phyloP scores from a whole-genome alignment of 2,797 vertebrate species.

The Streptopelia turtur region DNA sequence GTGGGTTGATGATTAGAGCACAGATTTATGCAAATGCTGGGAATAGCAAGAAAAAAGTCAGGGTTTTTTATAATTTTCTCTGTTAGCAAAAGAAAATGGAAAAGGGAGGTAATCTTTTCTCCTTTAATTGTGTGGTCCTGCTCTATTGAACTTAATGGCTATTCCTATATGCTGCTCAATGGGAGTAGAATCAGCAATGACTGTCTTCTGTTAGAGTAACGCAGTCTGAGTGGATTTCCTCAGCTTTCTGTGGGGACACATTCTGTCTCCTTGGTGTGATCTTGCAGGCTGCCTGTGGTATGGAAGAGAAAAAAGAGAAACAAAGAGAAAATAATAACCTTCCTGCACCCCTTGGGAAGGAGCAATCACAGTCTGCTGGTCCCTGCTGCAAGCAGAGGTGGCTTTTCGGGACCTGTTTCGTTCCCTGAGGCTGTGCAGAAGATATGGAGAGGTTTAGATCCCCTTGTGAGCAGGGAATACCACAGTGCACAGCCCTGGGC shows the following conservation, averaged over 20 bases:
- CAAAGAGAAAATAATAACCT: background rate
- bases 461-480: background rate
- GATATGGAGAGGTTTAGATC: background rate
- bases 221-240: background rate
- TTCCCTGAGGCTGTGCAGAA: background rate
- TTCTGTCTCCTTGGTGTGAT: background rate
- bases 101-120: constrained; percentile 19
- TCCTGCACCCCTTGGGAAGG: background rate
- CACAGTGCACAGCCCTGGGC: fast-evolving
- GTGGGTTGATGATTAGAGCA: background rate
- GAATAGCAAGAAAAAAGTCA: background rate
- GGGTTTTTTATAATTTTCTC: background rate
- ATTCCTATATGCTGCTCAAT: background rate
- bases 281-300: background rate
- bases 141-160: constrained; percentile 26
- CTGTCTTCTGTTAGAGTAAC: background rate
- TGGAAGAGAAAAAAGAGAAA: background rate
- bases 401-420: background rate
- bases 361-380: background rate
- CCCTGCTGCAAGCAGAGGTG: fast-evolving
- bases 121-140: constrained; percentile 22
- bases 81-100: constrained; percentile 36
- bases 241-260: background rate
- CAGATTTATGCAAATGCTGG: background rate
- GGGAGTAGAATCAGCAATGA: background rate